Base-by-base conservation (phyloP, 2,888 invertebrate genomes). In the Lithosia quadra region DNA sequence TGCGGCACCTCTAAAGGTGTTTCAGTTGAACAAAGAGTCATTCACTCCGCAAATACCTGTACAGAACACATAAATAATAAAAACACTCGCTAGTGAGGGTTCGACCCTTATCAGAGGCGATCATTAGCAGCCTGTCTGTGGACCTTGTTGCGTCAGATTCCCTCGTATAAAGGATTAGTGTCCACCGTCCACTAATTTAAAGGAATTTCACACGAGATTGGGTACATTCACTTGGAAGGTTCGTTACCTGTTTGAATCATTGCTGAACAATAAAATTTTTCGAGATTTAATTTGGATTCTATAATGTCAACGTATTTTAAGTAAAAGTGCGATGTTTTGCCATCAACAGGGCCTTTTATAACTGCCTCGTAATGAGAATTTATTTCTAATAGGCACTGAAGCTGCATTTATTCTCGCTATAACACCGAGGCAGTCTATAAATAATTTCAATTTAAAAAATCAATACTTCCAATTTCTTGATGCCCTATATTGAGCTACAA, bases 71-170 rank as follows among this genome's bases (percentile, higher is more conserved):
- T 64, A 67, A 69, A 58, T 60, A 69, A 67, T 65, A 69, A 60
- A 69, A 63, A 59, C 21, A n/a, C 65, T 53, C 24, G 15, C 24
- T 55, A 66, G 63, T 63, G 63, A 33, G 43, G 59, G 66, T 65
- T 59, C 58, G 28, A 71, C 64, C 67, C 69, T 73, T 36, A 67
- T 71, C 64, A 73, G 53, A 21, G 36, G 24, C 18, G 61, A 36
- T 63, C 72, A 76, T 81, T 79, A 81, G 71, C 62, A 71, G 63
- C 63, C 69, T 69, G 72, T 73, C 66, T 56, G 33, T 24, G 33
- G 55, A 65, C 61, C 68, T 69, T 75, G 65, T 66, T 72, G 67
- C 71, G 70, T 58, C 66, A 63, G 63, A 73, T 75, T 62, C 71
- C 61, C 49, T 60, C 36, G 56, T 58, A 65, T 33, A 67, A 36